Base-by-base conservation (phyloP, 2,797 vertebrate species). In the Gallinago solitaria region DNA sequence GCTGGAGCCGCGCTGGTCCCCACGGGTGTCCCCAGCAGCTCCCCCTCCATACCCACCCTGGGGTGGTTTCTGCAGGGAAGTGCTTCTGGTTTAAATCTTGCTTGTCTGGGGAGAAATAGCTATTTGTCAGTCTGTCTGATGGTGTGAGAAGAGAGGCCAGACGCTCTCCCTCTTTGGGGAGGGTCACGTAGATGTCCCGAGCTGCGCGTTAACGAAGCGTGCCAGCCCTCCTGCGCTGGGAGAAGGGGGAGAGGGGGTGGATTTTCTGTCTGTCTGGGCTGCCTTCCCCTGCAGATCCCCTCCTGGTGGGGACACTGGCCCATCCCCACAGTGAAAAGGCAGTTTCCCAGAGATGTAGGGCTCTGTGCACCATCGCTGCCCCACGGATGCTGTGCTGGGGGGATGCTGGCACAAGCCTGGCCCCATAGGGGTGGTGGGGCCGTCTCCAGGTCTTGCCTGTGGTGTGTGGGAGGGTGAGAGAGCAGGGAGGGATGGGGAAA, bases 401-500 rank as follows among this genome's bases (percentile, higher is more conserved):
- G 5, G 28, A 25, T 35, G 57, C 39, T 70, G 75, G 37, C 63
- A n/a, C 19, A 14, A 3, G 19, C 9, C 48, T 32, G 30, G 24
- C 63, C 74, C 33, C 19, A 2, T 3, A 9, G 33, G 18, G 45
- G 39, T 37, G 48, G 16, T 12, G 45, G 2, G 5, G 2, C 9
- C 2, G 0, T 18, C 41, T 56, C 41, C 28, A 41, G 45, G 5
- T 11, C 0, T 1, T 39, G 24, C 17, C 74, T 3, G 0, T 8
- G 37, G 11, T 9, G 21, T 18, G 16, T 13, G 63, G 33, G 75
- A 47, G 23, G 16, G 7, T 19, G 54, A 25, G 51, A 2, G n/a
- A 67, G 35, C 33, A 16, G 21, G 7, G 18, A 35, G 43, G 0
- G 50, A 24, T 12, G 50, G 32, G 41, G 14, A 30, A 11, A 11